Evolutionary conservation across 2,113 vertebrate genomes (phyloP).

Genomic region (Numida meleagris): DNA sequence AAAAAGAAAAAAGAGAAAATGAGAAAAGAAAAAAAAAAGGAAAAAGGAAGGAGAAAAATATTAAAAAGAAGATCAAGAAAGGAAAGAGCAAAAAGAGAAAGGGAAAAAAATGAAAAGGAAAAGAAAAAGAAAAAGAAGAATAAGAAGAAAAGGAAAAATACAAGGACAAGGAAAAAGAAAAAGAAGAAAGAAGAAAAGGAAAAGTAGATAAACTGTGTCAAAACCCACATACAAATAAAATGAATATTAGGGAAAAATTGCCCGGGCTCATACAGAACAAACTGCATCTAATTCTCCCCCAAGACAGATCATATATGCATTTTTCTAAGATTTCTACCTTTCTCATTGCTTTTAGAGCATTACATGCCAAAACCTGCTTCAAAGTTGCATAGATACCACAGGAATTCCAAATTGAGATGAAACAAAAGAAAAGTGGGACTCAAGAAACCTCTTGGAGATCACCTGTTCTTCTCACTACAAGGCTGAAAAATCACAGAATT

Average conservation of each 20-base stretch:
- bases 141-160: accelerated
- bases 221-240: not conserved
- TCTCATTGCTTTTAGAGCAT: not conserved
- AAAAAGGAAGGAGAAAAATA: accelerated
- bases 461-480: not conserved
- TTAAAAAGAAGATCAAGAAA: too few relatives aligned
- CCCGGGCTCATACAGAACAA: not conserved
- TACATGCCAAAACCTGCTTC: not conserved
- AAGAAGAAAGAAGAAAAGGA: accelerated
- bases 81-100: too few relatives aligned
- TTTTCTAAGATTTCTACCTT: not conserved
- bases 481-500: not conserved
- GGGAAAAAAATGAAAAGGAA: too few relatives aligned
- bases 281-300: not conserved
- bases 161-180: accelerated
- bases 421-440: not conserved
- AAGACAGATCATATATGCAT: not conserved
- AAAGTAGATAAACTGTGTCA: not conserved
- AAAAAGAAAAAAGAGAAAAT: accelerated
- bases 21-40: accelerated
- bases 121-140: accelerated
- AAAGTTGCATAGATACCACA: not conserved
- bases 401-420: not conserved
- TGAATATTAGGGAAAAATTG: not conserved
- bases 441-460: not conserved